A percentile compares a stretch with the other conserved stretches of the same genome.
These are phyloP conservation scores for Buceros bicornis DNA, from an alignment of 2,797 vertebrate genomes.

Conservation along the genomic window DNA sequence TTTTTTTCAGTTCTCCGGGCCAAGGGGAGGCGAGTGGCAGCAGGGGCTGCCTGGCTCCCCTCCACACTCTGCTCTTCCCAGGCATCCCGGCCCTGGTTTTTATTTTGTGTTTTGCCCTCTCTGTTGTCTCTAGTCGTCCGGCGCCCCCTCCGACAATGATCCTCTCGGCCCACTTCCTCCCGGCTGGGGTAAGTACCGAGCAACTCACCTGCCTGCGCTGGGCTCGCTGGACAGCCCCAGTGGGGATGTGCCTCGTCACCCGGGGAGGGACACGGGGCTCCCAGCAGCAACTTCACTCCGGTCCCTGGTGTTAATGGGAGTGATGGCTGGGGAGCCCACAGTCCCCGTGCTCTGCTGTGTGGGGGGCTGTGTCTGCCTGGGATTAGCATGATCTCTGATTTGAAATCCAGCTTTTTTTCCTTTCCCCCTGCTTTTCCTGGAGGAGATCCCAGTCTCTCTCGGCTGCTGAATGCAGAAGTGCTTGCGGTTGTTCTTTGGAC, in stretches of 20 bases:
- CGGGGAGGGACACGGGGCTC: neutral
- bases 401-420: neutral
- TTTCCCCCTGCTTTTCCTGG: constrained; percentile 8
- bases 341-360: neutral
- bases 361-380: neutral
- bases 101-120: constrained; percentile 76
- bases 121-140: constrained; percentile 88
- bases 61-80: neutral
- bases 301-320: accelerated
- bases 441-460: constrained; percentile 9
- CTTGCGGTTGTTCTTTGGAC: neutral
- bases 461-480: constrained; percentile 15
- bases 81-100: neutral
- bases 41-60: neutral
- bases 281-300: neutral
- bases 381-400: neutral
- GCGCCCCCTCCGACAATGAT: constrained; percentile 91
- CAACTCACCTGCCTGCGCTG: neutral
- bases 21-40: constrained; percentile 58
- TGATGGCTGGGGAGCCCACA: neutral
- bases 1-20: neutral
- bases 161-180: constrained; percentile 92
- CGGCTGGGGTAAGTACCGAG: constrained; percentile 94
- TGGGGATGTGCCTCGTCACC: neutral
- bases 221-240: neutral